Base-by-base conservation (phyloP, 2,113 vertebrate genomes). In the Athene noctua region DNA sequence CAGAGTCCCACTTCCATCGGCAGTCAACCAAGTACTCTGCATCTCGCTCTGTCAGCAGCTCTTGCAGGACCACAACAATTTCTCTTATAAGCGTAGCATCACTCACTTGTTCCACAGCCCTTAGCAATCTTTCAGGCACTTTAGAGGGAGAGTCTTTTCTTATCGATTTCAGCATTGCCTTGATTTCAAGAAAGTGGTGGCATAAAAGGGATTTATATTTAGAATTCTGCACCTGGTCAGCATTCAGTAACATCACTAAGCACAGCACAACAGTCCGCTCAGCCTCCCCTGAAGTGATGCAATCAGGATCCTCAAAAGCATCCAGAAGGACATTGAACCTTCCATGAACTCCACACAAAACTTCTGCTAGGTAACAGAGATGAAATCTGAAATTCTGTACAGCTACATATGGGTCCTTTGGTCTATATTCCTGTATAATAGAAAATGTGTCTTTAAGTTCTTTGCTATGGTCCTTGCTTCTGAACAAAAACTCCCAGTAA, bases 401-500 rank as follows among this genome's bases (percentile, higher is more conserved):
- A 70, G 97, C 97, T 65, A 55, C 62, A 3, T 77, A 68, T 7
- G 79, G 13, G 2, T 98, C 97, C 80, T 96, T 98, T 5, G 98
- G 98, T 52, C 96, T 98, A 12, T 98, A 98, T 1, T 98, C 98
- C 61, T 98, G 98, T 81, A 98, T 97, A 62, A 98, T 96, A 51
- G 96, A 91, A 94, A 97, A 98, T 0, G 97, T 95, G 3, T 98
- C 97, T 51, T 90, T 94, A 7, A 74, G 17, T 32, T 97, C 97
- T 91, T 55, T 97, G 46, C 46, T 73, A 68, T 1, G 66, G 75
- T 88, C 94, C 86, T 96, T 97, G 82, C 52, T 95, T 89, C 96
- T 92, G 75, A 98, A 98, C 83, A 98, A 94, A 90, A 98, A 98
- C 57, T 98, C 98, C 98, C 98, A 98, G 81, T 97, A 98, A 85